phyloP scores from a whole-genome alignment of 1,140 invertebrate species.

The Hylaeus volcanicus region DNA sequence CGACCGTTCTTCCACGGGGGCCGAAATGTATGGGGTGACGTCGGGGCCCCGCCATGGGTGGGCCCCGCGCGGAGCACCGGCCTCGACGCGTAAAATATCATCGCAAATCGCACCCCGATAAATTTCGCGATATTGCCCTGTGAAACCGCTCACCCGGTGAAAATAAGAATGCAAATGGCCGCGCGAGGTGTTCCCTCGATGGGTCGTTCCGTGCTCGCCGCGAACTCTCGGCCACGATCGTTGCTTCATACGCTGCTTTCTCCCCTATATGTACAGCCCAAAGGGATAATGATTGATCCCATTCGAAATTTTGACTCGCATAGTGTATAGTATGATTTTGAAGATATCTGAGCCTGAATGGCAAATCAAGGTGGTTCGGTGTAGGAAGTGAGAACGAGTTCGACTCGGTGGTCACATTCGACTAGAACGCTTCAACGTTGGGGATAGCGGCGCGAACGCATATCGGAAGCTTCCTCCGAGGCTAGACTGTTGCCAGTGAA shows the following conservation, averaged over 20 bases:
- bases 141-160: conserved; percentile 67
- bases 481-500: conserved; percentile 20
- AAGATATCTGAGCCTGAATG: no score
- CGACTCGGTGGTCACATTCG: background rate
- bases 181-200: conserved; percentile 3
- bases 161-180: conserved; percentile 63
- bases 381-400: no score
- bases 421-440: background rate
- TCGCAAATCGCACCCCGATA: conserved; percentile 75
- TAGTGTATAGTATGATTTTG: no score
- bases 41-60: conserved; percentile 72
- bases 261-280: background rate
- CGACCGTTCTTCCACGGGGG: conserved; percentile 40
- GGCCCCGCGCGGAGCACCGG: conserved; percentile 60
- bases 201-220: background rate
- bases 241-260: no score
- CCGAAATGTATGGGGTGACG: conserved; percentile 74
- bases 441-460: background rate
- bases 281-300: no score
- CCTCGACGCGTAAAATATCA: conserved; percentile 74
- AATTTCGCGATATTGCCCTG: conserved; percentile 74
- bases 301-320: no score
- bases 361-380: no score
- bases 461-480: conserved; percentile 25
- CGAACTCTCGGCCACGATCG: background rate